Evolutionary conservation across 2,797 vertebrate species (phyloP).

Genomic region (Arremon brunneinucha): DNA sequence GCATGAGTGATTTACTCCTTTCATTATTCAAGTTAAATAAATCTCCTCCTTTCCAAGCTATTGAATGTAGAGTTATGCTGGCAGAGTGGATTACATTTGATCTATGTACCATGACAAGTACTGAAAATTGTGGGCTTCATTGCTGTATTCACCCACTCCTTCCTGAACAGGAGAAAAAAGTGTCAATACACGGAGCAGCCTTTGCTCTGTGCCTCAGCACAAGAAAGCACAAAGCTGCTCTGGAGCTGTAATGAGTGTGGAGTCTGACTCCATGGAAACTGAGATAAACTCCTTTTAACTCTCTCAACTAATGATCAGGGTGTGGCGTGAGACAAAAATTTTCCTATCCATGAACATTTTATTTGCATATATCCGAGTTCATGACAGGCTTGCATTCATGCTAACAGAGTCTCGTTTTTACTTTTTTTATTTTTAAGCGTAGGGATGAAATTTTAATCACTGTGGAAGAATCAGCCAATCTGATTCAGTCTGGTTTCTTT

Average conservation of each 20-base stretch:
- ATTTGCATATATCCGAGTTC: conserved; percentile 11
- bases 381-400: background rate
- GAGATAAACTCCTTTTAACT: conserved; percentile 53
- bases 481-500: conserved; percentile 20
- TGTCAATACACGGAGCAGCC: conserved; percentile 66
- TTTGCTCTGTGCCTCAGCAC: conserved; percentile 58
- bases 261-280: conserved; percentile 67
- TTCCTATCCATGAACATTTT: background rate
- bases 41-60: conserved; percentile 58
- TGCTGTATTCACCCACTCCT: conserved; percentile 62
- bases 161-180: conserved; percentile 54
- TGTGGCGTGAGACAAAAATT: background rate
- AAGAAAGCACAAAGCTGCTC: conserved; percentile 44
- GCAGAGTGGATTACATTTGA: conserved; percentile 60
- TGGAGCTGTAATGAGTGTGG: conserved; percentile 19
- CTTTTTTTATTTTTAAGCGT: background rate
- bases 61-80: conserved; percentile 52
- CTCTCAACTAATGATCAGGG: background rate
- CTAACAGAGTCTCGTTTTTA: background rate
- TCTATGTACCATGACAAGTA: conserved; percentile 67
- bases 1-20: conserved; percentile 58
- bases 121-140: conserved; percentile 67
- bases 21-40: conserved; percentile 60
- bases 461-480: background rate
- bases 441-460: background rate